Evolutionary conservation across 2,797 vertebrate genomes (phyloP).

Genomic region (Sebastes ruberrimus): DNA sequence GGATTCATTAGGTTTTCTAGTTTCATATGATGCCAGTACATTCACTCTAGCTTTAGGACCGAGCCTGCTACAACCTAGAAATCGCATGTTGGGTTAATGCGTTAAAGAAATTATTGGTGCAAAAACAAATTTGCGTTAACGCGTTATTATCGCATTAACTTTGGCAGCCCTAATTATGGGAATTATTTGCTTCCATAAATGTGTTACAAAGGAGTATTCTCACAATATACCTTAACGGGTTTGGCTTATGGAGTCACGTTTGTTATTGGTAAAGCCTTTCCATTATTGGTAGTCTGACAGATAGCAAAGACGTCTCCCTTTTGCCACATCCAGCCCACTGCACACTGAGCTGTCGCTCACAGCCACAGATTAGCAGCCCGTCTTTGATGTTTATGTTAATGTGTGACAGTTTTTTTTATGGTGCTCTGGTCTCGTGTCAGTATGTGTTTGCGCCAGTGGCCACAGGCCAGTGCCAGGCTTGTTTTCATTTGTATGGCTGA

Average conservation of each 20-base stretch:
- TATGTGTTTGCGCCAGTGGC: constrained; percentile 32
- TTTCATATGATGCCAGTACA: no score
- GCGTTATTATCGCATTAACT: no score
- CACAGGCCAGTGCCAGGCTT: constrained; percentile 23
- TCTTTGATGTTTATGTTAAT: constrained; percentile 58
- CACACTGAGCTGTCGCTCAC: constrained; percentile 1
- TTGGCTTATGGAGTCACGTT: background rate
- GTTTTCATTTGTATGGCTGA: constrained; percentile 48
- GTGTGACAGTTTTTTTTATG: constrained; percentile 34
- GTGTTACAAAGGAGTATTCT: background rate
- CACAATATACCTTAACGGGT: background rate
- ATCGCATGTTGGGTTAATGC: no score
- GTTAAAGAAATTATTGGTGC: no score
- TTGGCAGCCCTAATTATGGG: no score
- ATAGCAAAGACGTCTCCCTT: background rate
- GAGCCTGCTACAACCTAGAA: no score
- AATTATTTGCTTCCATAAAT: background rate
- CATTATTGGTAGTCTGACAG: constrained; percentile 5
- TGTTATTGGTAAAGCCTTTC: background rate
- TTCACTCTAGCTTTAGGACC: no score
- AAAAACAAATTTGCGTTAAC: no score
- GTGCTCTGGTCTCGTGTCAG: constrained; percentile 25
- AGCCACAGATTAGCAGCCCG: constrained; percentile 32
- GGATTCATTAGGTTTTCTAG: no score
- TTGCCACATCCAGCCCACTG: background rate